Evolutionary conservation across 2,888 invertebrate genomes (phyloP), one percentile per base, ranked within the genome.

Genomic region (Artemia sinica): DNA sequence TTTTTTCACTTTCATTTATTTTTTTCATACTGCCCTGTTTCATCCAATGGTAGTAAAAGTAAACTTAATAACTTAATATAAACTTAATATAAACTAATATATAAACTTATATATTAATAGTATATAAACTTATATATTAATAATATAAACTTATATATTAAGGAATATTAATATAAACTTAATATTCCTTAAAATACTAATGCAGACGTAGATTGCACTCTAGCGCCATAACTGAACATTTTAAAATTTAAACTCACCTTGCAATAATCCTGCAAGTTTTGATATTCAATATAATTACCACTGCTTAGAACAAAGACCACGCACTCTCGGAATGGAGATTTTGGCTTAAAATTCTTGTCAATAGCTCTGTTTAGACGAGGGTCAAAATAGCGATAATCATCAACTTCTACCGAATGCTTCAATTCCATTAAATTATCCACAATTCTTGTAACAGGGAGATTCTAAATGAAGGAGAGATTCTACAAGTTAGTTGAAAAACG

Each of bases 261-360:
- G 51, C 89, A 88, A 76, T 94, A 94, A 77, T 97, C 97, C 68
- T 90, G 85, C 71, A 99, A 83, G 82, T 99, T 98, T 79, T 97
- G 97, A 79, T 98, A 98, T 79, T 99, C 98, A 76, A 97, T 96
- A 77, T 98, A 99, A 82, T 96, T 97, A 67, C 98, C 92, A 71
- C 92, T 92, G 65, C 93, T 92, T 65, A 93, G 89, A 70, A 93
- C 79, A 79, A 93, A 93, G 11, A 93, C 91, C 70, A 92, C 86
- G 5, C 91, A 91, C 78, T 92, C 91, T 75, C 87, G 87, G 78
- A 91, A 91, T 72, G 86, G 84, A 74, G 84, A 76, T 58, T 76
- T 74, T 12, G 73, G 73, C 66, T 73, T 72, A 63, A 73, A 73
- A 49, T 72, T 72, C 11, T 72, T 69, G 73, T 86, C 86, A 49